Conservation (phyloP, 1,140 invertebrate genomes). For the Matsumurasca onukii region DNA sequence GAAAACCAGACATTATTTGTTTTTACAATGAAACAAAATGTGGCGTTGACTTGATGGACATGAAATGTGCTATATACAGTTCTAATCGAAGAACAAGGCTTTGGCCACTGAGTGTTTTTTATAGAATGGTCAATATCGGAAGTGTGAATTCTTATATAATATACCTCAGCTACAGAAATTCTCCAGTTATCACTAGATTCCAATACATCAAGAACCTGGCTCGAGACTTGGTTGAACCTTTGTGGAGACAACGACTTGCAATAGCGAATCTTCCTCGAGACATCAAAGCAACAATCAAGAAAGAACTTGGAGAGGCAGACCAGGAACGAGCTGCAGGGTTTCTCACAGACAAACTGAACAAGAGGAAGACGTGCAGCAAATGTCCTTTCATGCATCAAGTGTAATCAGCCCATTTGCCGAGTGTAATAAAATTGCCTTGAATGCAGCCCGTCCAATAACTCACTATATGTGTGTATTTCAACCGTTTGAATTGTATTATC, state of each 20-base stretch:
- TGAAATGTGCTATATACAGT: constrained; percentile 7
- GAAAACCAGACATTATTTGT: constrained; percentile 45
- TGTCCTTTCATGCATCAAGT: too few relatives aligned
- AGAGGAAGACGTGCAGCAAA: neutral
- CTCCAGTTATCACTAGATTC: neutral
- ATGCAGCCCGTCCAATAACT: too few relatives aligned
- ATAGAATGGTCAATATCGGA: neutral
- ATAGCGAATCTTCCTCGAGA: neutral
- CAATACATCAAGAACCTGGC: neutral
- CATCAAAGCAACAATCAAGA: neutral
- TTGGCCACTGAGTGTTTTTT: constrained; percentile 12
- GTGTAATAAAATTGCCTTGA: too few relatives aligned
- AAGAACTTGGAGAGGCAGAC: neutral
- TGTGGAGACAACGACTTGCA: neutral
- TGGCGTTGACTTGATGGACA: constrained; percentile 50
- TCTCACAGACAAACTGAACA: neutral
- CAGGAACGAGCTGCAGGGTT: neutral
- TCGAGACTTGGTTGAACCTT: neutral
- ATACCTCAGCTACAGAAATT: neutral
- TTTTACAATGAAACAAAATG: constrained; percentile 50
- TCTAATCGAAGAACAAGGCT: constrained; percentile 8
- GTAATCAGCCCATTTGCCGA: too few relatives aligned
- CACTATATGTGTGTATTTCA: too few relatives aligned
- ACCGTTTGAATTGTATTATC: too few relatives aligned
- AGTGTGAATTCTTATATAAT: constrained; percentile 7